Base-by-base conservation (phyloP, 2,888 invertebrate genomes). In the Ernsta delagoae region DNA sequence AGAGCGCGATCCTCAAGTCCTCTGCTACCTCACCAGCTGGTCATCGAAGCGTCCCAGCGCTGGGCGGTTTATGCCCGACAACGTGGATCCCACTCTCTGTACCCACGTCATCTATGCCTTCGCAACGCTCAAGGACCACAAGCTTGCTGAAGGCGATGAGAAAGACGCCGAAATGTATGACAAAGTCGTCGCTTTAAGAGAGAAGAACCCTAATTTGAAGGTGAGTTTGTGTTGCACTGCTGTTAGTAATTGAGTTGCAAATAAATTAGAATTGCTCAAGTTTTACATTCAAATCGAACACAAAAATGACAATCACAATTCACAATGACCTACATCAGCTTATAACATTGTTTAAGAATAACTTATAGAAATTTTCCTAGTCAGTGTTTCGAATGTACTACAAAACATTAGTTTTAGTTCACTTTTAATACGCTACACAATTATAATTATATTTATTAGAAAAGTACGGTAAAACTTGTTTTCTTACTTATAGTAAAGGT, bases 1-100 rank as follows among this genome's bases (percentile, higher is more conserved):
- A 98, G 98, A 95, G 75, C 96, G 98, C 54, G 96, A 96, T 61
- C 96, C 98, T 0, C 97, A 97, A 91, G 96, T 98, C 3, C 96
- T 99, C 79, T 99, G 99, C 88, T 99, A 99, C 88, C 95, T 98
- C 85, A 99, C 99, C 1, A 99, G 98, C 78, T 99, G 99, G 99
- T 98, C 99, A 0, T 96, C 97, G 72, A 98, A 98, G 86, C 95
- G 99, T 65, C 97, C 97, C 0, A 97, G 98, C 66, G 94, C 96
- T 4, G 98, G 98, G 9, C 97, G 97, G 83, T 99, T 98, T 90
- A 95, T 95, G 71, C 98, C 99, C 0, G 98, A 98, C 77, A 96
- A 98, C 84, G 96, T 99, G 53, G 97, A 98, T 82, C 95, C 98
- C 0, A 95, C 94, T 11, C 95, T 99, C 0, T 99, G 99, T 87